Evolutionary conservation across 2,113 vertebrate species (phyloP).

Genomic region (Sarotherodon lohbergeri): DNA sequence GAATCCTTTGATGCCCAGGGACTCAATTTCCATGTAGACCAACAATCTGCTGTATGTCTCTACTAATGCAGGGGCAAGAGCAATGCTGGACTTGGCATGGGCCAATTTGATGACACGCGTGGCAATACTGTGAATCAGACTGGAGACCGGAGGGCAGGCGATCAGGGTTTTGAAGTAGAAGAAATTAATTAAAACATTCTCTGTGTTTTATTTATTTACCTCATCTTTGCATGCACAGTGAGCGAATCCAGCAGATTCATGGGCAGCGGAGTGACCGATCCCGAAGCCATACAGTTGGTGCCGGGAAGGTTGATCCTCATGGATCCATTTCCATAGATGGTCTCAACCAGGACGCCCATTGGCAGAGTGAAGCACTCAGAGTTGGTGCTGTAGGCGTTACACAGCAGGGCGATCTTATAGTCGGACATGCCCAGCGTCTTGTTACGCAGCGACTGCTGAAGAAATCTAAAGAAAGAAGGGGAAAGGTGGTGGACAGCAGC

Average conservation of each 20-base stretch:
- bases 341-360: slow-evolving; percentile 97
- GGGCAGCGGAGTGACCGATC: slow-evolving; percentile 88
- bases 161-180: neutral
- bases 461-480: slow-evolving; percentile 73
- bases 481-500: neutral
- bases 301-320: slow-evolving; percentile 90
- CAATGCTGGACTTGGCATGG: slow-evolving; percentile 90
- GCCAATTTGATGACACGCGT: slow-evolving; percentile 97
- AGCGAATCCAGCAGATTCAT: slow-evolving; percentile 98
- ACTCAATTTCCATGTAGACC: slow-evolving; percentile 99
- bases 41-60: slow-evolving; percentile 96
- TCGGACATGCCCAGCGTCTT: slow-evolving; percentile 96
- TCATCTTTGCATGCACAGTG: slow-evolving; percentile 99
- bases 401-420: slow-evolving; percentile 97
- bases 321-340: slow-evolving; percentile 93
- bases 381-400: slow-evolving; percentile 98
- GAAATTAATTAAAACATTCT: rapidly evolving
- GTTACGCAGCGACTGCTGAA: slow-evolving; percentile 94
- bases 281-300: slow-evolving; percentile 90
- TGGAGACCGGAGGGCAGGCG: slow-evolving; percentile 27
- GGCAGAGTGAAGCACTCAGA: slow-evolving; percentile 96
- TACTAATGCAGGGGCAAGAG: slow-evolving; percentile 93
- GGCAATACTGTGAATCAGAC: slow-evolving; percentile 98
- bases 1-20: slow-evolving; percentile 98
- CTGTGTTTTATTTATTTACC: slow-evolving; percentile 62